These are phyloP conservation scores for Leptestheria dahalacensis DNA, from an alignment of 1,140 invertebrate species.

Conservation along the genomic window DNA sequence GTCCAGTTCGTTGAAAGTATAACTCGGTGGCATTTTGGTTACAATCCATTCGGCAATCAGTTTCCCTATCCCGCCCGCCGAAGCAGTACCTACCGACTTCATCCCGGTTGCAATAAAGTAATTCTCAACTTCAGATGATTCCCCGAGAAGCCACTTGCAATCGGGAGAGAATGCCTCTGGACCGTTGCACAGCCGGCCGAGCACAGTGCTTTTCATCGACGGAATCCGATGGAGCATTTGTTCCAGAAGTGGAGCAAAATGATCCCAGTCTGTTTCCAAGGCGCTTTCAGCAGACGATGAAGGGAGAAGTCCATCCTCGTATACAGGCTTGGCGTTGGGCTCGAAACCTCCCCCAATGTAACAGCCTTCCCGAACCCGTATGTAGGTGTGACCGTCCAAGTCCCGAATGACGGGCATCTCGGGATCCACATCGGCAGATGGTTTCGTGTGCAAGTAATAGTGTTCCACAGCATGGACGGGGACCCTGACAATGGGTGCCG, in stretches of 20 bases:
- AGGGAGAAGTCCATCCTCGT: constrained; percentile 46
- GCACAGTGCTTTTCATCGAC: constrained; percentile 45
- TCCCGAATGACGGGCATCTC: constrained; percentile 57
- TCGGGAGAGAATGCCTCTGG: constrained; percentile 90
- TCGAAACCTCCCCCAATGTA: constrained; percentile 73
- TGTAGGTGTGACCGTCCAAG: constrained; percentile 75
- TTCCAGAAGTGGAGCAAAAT: constrained; percentile 78
- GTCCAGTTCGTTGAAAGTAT: constrained; percentile 81
- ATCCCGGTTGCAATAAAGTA: constrained; percentile 92
- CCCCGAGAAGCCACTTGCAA: constrained; percentile 80
- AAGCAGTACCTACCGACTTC: constrained; percentile 83
- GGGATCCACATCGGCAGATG: constrained; percentile 41
- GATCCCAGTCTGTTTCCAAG: constrained; percentile 69
- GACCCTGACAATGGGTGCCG: constrained; percentile 70
- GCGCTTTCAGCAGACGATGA: constrained; percentile 29
- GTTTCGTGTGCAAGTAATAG: constrained; percentile 77
- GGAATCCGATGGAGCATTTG: constrained; percentile 73
- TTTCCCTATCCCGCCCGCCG: constrained; percentile 84
- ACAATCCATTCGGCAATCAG: constrained; percentile 78
- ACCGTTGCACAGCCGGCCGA: constrained; percentile 66
- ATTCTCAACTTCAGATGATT: constrained; percentile 81
- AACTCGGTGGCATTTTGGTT: constrained; percentile 52
- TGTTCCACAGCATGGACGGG: constrained; percentile 86
- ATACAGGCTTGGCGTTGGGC: constrained; percentile 71
- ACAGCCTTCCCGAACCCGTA: constrained; percentile 61